Base-by-base conservation (phyloP, 2,113 vertebrate genomes). In the Oriolus oriolus region DNA sequence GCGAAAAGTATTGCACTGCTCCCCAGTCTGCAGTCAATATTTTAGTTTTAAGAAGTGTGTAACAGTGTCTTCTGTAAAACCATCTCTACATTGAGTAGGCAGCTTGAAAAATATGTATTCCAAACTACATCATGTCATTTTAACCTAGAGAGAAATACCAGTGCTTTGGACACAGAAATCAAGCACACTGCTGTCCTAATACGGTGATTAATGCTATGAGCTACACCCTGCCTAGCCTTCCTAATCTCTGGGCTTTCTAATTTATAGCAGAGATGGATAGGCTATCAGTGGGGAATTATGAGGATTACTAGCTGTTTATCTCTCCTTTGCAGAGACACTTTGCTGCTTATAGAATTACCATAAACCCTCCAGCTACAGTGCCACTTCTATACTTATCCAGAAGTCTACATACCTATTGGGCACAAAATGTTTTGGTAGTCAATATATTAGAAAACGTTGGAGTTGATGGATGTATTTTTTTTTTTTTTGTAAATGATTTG, bases 281-380 rank as follows among this genome's bases (percentile, higher is more conserved):
- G 96, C 84, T 97, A 98, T 98, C 97, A 97, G 95, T 96, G 85
- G 96, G 91, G 98, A 97, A 97, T 97, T 96, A 97, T 84, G 93
- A 97, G 97, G 97, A 98, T 97, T 98, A 98, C 92, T 96, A 89
- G 91, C 91, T 97, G 96, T 98, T 97, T 98, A 97, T 97, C 97
- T 96, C 90, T 97, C 88, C 90, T 96, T 96, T 92, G 84, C 96
- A 97, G 96, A 97, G 95, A 95, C 94, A 97, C 91, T 97, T 93
- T 89, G 86, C 95, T 96, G 74, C 93, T 96, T 97, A 94, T 65
- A 74, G 89, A 97, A 97, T 96, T 97, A 97, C 93, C 95, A 91
- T 95, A 96, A 97, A 97, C 70, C 93, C 94, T 96, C 61, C 52
- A 94, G 88, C 90, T 91, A 91, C 90, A 92, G 59, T 78, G 52